Percentiles rank a stretch among this genome's conserved stretches.
Conservation (phyloP, 2,113 vertebrate species). For the Pterocles gutturalis region DNA sequence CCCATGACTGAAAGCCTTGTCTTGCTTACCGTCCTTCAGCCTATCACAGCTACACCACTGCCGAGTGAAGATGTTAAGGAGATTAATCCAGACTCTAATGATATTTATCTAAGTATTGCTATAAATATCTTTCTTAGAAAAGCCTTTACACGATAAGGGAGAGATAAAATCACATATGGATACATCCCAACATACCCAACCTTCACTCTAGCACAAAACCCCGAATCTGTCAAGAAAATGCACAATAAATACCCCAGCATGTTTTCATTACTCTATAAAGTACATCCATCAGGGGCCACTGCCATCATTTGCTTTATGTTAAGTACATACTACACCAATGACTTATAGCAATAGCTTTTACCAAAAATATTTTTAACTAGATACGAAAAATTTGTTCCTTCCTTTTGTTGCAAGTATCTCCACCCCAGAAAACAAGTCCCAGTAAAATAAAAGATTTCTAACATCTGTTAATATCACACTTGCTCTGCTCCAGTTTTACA, state of each 20-base stretch:
- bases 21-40: not conserved
- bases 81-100: not conserved
- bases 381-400: not conserved
- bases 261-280: not conserved
- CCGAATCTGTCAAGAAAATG: not conserved
- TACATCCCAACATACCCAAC: not conserved
- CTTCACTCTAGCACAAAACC: not conserved
- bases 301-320: not conserved
- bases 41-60: not conserved
- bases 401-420: not conserved
- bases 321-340: not conserved
- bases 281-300: not conserved
- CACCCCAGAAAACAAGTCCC: not conserved
- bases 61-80: not conserved
- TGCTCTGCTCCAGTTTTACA: not conserved
- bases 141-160: not conserved
- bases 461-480: not conserved
- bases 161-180: not conserved
- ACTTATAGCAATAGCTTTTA: not conserved
- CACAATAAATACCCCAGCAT: not conserved
- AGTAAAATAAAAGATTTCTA: not conserved
- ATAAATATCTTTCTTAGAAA: not conserved
- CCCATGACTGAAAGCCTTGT: not conserved
- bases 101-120: slow-evolving; percentile 12
- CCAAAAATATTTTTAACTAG: not conserved